Evolutionary conservation across 2,113 vertebrate species (phyloP).

Genomic region (Maccullochella peelii): DNA sequence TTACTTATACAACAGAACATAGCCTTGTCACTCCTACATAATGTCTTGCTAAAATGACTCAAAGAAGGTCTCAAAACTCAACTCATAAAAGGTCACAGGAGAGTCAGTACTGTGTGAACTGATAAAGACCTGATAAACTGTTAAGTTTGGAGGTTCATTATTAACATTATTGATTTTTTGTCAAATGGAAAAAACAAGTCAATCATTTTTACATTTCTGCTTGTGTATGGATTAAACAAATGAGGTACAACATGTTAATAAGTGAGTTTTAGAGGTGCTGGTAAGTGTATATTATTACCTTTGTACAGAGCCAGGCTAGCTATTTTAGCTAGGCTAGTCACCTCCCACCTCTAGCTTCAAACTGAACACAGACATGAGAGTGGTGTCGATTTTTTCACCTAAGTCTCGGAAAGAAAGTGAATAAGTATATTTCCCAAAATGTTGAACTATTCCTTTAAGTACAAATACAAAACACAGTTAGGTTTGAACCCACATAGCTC

Average conservation of each 20-base stretch:
- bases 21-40: background rate
- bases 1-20: background rate
- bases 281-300: background rate
- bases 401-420: background rate
- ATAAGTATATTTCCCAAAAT: background rate
- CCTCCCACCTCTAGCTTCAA: background rate
- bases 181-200: background rate
- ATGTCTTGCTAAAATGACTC: background rate
- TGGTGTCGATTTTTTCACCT: background rate
- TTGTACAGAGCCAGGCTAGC: constrained; percentile 4
- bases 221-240: background rate
- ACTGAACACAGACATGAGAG: background rate
- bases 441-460: background rate
- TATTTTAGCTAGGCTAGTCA: constrained; percentile 1
- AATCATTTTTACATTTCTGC: background rate
- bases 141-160: background rate
- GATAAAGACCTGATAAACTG: background rate
- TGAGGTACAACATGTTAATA: background rate
- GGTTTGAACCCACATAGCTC: background rate
- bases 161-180: too few species aligned
- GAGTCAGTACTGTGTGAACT: background rate
- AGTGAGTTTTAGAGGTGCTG: background rate
- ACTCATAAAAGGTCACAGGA: background rate
- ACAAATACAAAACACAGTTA: background rate
- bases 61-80: background rate